Evolutionary conservation across 2,113 vertebrate species (phyloP).

Genomic region (Mesoclemmys tuberculata): DNA sequence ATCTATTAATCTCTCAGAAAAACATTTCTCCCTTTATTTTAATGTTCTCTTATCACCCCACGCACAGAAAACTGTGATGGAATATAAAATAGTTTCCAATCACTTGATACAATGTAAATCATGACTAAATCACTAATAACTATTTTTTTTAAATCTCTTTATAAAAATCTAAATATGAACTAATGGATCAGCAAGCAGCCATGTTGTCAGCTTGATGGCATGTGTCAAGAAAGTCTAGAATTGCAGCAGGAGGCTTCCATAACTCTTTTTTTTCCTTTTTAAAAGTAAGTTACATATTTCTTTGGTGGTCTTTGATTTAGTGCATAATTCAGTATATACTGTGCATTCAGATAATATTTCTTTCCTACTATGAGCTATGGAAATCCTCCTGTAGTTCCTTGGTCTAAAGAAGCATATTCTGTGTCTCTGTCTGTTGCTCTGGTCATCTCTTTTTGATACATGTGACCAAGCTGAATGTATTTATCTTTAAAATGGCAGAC

Average conservation of each 20-base stretch:
- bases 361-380: background rate
- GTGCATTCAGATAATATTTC: background rate
- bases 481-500: background rate
- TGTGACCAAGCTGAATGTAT: background rate
- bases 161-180: background rate
- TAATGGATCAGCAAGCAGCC: background rate
- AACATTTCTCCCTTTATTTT: background rate
- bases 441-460: background rate
- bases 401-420: background rate
- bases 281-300: background rate
- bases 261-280: background rate
- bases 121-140: background rate
- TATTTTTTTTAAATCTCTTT: background rate
- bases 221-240: background rate
- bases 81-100: background rate
- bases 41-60: background rate
- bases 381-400: background rate
- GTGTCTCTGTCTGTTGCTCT: background rate
- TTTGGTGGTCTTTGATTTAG: background rate
- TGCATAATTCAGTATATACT: background rate
- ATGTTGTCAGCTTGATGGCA: background rate
- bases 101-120: background rate
- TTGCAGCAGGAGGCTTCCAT: background rate
- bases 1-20: background rate
- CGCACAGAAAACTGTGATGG: background rate